phyloP scores from a whole-genome alignment of 2,113 vertebrate species.

The Syrmaticus mikado region DNA sequence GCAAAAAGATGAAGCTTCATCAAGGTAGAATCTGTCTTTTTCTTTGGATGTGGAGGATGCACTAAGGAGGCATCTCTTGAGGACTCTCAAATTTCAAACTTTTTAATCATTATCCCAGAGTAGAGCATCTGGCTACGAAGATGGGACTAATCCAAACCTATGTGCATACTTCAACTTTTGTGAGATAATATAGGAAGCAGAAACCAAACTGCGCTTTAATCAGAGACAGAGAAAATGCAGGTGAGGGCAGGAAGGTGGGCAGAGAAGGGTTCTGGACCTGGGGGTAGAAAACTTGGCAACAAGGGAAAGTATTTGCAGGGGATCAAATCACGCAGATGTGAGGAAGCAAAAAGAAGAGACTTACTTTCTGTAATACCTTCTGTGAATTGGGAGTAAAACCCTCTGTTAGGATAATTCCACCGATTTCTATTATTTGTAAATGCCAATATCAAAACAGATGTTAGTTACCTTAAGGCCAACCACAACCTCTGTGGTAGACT shows the following conservation, averaged over 20 bases:
- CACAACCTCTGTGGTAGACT: not conserved
- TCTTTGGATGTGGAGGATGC: not conserved
- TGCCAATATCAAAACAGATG: not conserved
- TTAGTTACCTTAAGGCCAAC: not conserved
- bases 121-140: not conserved
- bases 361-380: not conserved
- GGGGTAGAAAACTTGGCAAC: not conserved
- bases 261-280: not conserved
- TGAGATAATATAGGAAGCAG: not conserved
- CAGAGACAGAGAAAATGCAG: not conserved
- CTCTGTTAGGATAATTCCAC: not conserved
- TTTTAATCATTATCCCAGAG: not conserved
- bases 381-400: not conserved
- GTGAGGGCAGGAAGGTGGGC: not conserved
- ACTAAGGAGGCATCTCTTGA: not conserved
- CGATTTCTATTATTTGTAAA: not conserved
- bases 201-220: not conserved
- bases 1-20: not conserved
- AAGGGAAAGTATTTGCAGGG: not conserved
- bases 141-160: not conserved
- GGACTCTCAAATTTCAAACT: not conserved
- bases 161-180: not conserved
- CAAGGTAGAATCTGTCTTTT: not conserved
- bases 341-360: not conserved
- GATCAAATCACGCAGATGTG: not conserved